These are phyloP conservation scores for Pilophorus perplexus DNA, from an alignment of 2,888 invertebrate species.

Conservation along the genomic window DNA sequence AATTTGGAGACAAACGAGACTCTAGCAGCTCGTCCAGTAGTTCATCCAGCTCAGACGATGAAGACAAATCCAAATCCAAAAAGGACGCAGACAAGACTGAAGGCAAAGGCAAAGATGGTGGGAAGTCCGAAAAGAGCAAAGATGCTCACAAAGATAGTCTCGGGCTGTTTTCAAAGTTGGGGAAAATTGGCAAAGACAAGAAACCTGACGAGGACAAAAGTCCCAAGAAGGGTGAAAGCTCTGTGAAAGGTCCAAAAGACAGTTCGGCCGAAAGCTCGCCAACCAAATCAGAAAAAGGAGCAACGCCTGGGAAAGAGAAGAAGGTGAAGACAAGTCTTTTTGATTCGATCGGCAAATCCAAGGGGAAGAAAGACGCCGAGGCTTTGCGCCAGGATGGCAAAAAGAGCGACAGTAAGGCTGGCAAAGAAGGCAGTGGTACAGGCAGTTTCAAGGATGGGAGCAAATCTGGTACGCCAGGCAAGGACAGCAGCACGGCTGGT, in stretches of 20 bases:
- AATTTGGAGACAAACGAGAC: too few relatives aligned
- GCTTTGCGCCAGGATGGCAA: too few relatives aligned
- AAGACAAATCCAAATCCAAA: conserved; percentile 43
- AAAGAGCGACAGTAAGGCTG: background rate
- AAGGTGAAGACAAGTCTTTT: too few relatives aligned
- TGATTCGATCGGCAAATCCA: too few relatives aligned
- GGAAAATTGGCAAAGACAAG: too few relatives aligned
- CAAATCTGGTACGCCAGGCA: background rate
- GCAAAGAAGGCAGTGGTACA: background rate
- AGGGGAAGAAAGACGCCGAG: too few relatives aligned
- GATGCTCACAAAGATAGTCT: conserved; percentile 37
- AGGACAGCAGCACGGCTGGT: background rate
- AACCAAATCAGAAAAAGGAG: too few relatives aligned
- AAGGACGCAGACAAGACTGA: conserved; percentile 54
- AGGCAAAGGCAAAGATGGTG: conserved; percentile 56
- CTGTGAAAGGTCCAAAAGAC: too few relatives aligned
- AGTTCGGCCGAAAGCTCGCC: too few relatives aligned
- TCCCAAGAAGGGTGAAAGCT: too few relatives aligned
- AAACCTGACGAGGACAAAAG: too few relatives aligned
- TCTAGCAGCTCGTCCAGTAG: too few relatives aligned
- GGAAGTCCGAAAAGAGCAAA: conserved; percentile 36
- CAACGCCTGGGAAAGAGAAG: background rate
- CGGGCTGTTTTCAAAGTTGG: background rate
- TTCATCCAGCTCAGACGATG: conserved; percentile 33
- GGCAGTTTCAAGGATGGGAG: background rate